Base-by-base conservation (phyloP, 2,797 vertebrate species). In the Microctenopoma steveboyesi region DNA sequence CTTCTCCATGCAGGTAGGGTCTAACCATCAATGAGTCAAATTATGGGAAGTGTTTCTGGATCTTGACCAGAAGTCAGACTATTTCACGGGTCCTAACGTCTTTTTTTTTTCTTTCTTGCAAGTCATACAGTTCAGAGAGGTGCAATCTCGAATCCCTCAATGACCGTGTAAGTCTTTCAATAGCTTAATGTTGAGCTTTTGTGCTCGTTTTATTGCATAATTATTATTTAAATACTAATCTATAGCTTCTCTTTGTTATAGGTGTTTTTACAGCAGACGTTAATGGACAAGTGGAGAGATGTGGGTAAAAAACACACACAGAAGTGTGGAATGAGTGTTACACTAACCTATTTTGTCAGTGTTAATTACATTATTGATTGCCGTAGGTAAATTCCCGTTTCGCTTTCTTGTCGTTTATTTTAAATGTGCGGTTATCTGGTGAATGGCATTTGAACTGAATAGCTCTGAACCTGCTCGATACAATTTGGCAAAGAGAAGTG, bases 351-450 rank as follows among this genome's bases (percentile, higher is more conserved):
- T 57, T 72, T 69, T 66, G 5, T 76, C 66, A 57, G 46, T 47
- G 49, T 63, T 78, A 74, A 78, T 74, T 48, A 53, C 40, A 51
- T 40, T 67, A 71, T 78, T 61, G 69, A 79, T 76, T 74, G 39
- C 37, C 70, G 65, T n/a, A 60, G 54, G 33, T 45, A 58, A 22
- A 64, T 72, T 80, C 48, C 71, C 58, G 64, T 78, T 66, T 42
- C 8, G 14, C 22, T 54, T 43, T 25, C 48, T 22, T 55, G 46
- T 45, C 40, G 16, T 75, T 64, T 46, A 55, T 77, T 30, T 40
- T 48, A 37, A 54, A n/a, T 52, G 55, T 58, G 7, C 11, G 15
- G 42, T 75, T 78, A 14, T 33, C 46, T 28, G 5, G 22, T 55
- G 43, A 58, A 25, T 33, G 14, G 30, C 15, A 28, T 28, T n/a